Conservation (phyloP, 1,140 invertebrate species). For the Samia ricini region DNA sequence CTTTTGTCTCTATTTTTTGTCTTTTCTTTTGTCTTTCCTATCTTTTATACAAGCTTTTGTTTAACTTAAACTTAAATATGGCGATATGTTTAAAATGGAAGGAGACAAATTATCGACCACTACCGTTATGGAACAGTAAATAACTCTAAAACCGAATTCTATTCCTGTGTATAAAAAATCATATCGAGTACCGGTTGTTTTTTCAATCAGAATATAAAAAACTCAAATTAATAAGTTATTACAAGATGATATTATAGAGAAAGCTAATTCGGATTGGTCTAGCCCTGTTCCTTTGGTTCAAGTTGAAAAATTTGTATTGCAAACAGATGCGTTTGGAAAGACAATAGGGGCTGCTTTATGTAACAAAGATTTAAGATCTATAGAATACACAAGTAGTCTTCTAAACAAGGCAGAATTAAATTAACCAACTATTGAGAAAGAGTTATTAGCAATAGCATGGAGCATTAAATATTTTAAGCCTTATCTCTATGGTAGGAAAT, state of each 20-base stretch:
- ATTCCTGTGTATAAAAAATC: constrained; percentile 5
- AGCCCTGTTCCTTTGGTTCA: background rate
- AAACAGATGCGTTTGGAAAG: too few relatives aligned
- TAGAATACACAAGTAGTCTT: too few relatives aligned
- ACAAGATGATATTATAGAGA: constrained; percentile 15
- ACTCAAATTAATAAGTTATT: constrained; percentile 16
- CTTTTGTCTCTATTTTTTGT: too few relatives aligned
- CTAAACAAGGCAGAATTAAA: too few relatives aligned
- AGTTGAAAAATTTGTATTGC: constrained; percentile 9
- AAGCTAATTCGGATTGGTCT: constrained; percentile 10
- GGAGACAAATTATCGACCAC: constrained; percentile 13
- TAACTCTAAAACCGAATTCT: constrained; percentile 1
- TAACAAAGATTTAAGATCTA: too few relatives aligned
- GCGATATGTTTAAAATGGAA: constrained; percentile 15
- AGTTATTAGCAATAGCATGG: too few relatives aligned
- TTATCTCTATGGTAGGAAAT: too few relatives aligned
- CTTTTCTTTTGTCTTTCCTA: too few relatives aligned
- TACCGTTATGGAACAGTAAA: constrained; percentile 3
- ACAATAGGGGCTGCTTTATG: too few relatives aligned
- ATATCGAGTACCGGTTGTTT: constrained; percentile 14
- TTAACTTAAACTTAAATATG: constrained; percentile 20
- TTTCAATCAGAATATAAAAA: constrained; percentile 1
- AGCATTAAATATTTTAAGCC: too few relatives aligned
- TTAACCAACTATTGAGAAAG: too few relatives aligned
- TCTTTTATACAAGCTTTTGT: too few relatives aligned